phyloP scores from a whole-genome alignment of 2,113 vertebrate species.

The Nettapus auritus region DNA sequence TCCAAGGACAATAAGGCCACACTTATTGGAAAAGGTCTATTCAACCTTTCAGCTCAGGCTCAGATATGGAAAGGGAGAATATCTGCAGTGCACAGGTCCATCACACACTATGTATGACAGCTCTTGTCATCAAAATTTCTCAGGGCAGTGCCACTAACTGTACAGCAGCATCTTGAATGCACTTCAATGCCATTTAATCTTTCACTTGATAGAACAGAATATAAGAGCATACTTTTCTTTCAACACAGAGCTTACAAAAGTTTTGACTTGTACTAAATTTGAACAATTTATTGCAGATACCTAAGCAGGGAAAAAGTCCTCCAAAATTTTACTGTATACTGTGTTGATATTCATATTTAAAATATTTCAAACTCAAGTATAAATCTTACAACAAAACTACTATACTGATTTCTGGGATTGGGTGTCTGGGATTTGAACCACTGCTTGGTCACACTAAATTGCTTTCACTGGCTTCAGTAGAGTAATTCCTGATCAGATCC shows the following conservation, averaged over 20 bases:
- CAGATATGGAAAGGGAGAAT: background rate
- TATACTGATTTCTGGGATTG: background rate
- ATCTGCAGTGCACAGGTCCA: background rate
- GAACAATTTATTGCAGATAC: background rate
- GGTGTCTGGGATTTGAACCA: background rate
- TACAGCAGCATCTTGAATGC: background rate
- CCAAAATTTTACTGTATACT: background rate
- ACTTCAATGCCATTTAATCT: background rate
- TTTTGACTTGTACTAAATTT: background rate
- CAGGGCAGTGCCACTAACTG: background rate
- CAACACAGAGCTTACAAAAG: background rate
- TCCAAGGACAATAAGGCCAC: background rate
- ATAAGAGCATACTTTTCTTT: background rate
- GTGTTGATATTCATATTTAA: background rate
- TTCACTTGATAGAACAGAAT: fast-evolving
- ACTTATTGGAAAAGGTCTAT: background rate
- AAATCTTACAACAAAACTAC: background rate
- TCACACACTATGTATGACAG: background rate
- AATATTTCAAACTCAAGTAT: background rate
- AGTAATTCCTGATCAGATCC: background rate
- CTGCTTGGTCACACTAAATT: background rate
- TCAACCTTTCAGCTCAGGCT: background rate
- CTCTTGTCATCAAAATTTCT: background rate
- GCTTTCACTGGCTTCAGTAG: background rate
- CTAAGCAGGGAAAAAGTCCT: background rate